Evolutionary conservation across 2,888 invertebrate species (phyloP), one percentile per base, ranked within the genome.

Genomic region (Agrilus biguttatus): DNA sequence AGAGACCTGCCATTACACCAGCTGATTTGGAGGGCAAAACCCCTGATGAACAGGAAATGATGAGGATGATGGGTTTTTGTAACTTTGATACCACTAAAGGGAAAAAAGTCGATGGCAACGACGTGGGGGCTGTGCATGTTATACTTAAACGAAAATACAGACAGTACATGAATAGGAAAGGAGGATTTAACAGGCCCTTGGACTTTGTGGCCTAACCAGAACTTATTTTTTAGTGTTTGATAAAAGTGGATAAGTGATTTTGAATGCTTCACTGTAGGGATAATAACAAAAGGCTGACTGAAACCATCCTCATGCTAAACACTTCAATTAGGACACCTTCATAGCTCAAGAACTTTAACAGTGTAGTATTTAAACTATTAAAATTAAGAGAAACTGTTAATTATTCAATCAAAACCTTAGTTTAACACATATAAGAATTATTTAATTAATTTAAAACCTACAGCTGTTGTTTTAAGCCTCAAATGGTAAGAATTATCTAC

Each of bases 121-220:
- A 93, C 55, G 80, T 80, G 42, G 93, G 92, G n/a, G 87, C 83
- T 23, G 93, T 95, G 49, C 95, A 96, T 64, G 90, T 96, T 45
- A 91, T 93, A 49, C 75, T 95, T 47, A 95, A 96, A 70, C 74
- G 97, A 55, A 91, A 95, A 69, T 96, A 95, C 66, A 80, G 96
- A 55, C 97, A 98, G 69, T 98, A 98, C 63, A 98, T 98, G 98
- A 98, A 98, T 68, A 77, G 98, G 48, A 92, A 95, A 68, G 98
- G 98, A 49, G 98, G 97, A 43, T 98, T 98, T 69, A 98, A 98
- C 68, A 75, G 97, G 61, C 97, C 97, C 35, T 70, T 98, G 50
- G 97, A 98, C 68, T 93, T 93, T 70, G 92, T 96, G 51, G 91
- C 92, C 51, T 91, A 54, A 56, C 19, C 5, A 12, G n/a, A 14